Evolutionary conservation across 2,888 invertebrate species (phyloP).

Genomic region (Lasioglossum zephyrum): DNA sequence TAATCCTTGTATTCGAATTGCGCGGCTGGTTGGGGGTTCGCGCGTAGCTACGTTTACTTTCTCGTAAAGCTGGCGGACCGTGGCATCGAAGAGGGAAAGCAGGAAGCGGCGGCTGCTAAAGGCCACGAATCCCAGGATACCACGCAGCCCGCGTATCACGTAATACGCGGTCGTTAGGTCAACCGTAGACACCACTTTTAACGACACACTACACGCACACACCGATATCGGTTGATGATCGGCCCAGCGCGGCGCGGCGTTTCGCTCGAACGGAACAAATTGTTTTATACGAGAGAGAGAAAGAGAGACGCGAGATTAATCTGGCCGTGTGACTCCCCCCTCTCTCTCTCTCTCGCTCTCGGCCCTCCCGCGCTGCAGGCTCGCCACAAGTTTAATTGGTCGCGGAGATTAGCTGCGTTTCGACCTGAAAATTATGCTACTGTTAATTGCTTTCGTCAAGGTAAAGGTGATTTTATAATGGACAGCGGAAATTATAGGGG

Average conservation of each 20-base stretch:
- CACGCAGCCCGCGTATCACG: slow-evolving; percentile 42
- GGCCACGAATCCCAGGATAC: slow-evolving; percentile 53
- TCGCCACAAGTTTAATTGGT: slow-evolving; percentile 35
- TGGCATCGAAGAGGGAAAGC: slow-evolving; percentile 45
- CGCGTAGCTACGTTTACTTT: slow-evolving; percentile 45
- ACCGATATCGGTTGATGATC: not conserved
- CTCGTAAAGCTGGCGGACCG: slow-evolving; percentile 60
- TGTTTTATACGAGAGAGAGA: slow-evolving; percentile 25
- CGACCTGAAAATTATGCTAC: slow-evolving; percentile 10
- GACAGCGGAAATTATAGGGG: not conserved
- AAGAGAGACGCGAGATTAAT: not conserved
- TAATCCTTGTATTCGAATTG: slow-evolving; percentile 50
- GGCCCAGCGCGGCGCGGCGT: not conserved
- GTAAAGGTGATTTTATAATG: not conserved
- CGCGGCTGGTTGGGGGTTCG: not conserved
- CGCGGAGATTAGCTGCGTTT: not conserved
- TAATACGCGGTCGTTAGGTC: slow-evolving; percentile 66
- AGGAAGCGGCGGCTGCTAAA: slow-evolving; percentile 50
- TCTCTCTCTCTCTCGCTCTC: not conserved
- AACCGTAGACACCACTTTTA: slow-evolving; percentile 64
- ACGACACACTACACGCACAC: slow-evolving; percentile 48
- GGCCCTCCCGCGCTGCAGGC: not conserved
- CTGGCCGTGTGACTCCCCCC: slow-evolving; percentile 2
- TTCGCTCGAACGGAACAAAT: slow-evolving; percentile 49
- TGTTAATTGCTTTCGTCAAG: not conserved